Conservation (phyloP, 2,888 invertebrate genomes). For the Drosophila colorata region DNA sequence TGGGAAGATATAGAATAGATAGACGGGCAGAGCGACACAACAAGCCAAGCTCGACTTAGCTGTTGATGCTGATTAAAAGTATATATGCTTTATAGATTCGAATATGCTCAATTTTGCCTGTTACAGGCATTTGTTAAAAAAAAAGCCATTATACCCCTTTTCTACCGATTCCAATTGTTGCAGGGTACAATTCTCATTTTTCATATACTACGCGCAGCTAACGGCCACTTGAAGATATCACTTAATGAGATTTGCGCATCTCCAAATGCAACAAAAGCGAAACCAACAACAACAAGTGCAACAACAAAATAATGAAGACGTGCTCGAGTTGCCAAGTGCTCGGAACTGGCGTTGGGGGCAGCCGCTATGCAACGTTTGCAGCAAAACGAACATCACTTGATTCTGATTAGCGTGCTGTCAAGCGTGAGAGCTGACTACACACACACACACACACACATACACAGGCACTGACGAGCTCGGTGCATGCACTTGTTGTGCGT, state of each 20-base stretch:
- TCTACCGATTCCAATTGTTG: neutral
- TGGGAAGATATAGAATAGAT: too few species aligned
- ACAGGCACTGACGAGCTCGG: conserved; percentile 5
- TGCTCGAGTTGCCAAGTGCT: conserved; percentile 78
- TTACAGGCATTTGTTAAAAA: too few species aligned
- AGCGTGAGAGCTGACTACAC: conserved; percentile 77
- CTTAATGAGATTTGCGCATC: conserved; percentile 84
- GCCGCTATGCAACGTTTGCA: conserved; percentile 49
- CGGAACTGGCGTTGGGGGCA: conserved; percentile 34
- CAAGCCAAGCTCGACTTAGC: too few species aligned
- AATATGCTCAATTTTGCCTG: too few species aligned
- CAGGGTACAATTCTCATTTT: conserved; percentile 54
- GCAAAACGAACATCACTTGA: conserved; percentile 80
- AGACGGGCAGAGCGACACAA: too few species aligned
- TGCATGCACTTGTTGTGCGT: conserved; percentile 49
- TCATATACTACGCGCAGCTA: conserved; percentile 65
- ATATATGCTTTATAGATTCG: too few species aligned
- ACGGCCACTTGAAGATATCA: conserved; percentile 83
- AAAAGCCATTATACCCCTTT: neutral
- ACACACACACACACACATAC: conserved; percentile 36
- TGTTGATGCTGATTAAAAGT: too few species aligned
- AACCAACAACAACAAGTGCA: conserved; percentile 25
- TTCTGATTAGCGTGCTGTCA: conserved; percentile 84
- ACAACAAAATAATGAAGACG: conserved; percentile 71
- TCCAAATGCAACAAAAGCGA: conserved; percentile 65